Percentiles rank a stretch among this genome's conserved stretches.
Evolutionary conservation across 2,113 vertebrate genomes (phyloP).

Genomic region (Copsychus sechellarum): DNA sequence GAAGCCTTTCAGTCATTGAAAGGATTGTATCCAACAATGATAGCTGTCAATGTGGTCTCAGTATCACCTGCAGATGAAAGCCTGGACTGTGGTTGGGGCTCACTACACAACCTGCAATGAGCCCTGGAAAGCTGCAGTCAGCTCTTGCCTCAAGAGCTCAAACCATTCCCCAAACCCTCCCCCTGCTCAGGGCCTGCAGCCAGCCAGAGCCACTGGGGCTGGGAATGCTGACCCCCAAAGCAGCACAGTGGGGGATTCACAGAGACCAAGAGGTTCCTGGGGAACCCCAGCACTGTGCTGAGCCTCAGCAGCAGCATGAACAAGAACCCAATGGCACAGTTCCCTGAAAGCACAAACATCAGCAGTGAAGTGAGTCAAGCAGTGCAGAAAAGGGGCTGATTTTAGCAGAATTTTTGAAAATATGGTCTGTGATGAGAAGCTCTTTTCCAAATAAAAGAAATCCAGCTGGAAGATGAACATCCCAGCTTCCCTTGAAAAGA

Average conservation of each 20-base stretch:
- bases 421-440: neutral
- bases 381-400: neutral
- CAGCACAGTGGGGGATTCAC: neutral
- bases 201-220: neutral
- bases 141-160: neutral
- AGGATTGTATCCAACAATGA: neutral
- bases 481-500: neutral
- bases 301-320: neutral
- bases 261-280: neutral
- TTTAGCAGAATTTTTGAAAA: neutral
- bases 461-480: neutral
- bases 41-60: rapidly evolving
- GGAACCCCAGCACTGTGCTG: neutral
- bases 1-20: neutral
- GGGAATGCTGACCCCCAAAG: neutral
- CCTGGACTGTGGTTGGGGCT: neutral
- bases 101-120: neutral
- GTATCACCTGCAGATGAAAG: neutral
- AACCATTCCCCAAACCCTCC: neutral
- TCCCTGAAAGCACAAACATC: neutral
- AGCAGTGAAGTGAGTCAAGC: neutral
- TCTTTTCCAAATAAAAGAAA: neutral
- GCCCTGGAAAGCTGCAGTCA: neutral
- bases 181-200: neutral
- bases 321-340: neutral